Percentiles rank a stretch among this genome's conserved stretches.
Evolutionary conservation across 2,888 invertebrate genomes (phyloP).

Genomic region (Leucophora obtusa): DNA sequence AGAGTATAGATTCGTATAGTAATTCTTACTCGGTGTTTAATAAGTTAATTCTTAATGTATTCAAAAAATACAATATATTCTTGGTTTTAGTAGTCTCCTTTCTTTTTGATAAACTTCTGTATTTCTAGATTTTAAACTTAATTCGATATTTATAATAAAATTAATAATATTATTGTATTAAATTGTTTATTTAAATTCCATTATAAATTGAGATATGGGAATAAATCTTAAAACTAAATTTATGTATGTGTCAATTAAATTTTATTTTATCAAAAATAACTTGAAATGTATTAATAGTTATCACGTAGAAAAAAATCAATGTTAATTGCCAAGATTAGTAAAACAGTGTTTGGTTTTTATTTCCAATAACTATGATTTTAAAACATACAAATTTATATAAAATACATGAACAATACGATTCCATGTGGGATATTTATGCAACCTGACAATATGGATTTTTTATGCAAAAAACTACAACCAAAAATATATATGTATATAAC

Average conservation of each 20-base stretch:
- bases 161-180: too few relatives aligned
- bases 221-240: neutral
- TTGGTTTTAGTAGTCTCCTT: too few relatives aligned
- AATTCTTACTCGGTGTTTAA: too few relatives aligned
- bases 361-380: conserved; percentile 12
- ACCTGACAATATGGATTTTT: conserved; percentile 32
- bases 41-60: too few relatives aligned
- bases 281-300: neutral
- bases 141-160: too few relatives aligned
- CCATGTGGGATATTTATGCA: conserved; percentile 38
- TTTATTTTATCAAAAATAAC: neutral
- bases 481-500: neutral
- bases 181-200: neutral
- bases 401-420: conserved; percentile 22
- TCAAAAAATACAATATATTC: too few relatives aligned
- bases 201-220: neutral
- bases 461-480: conserved; percentile 12
- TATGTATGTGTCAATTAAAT: neutral
- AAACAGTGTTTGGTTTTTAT: neutral
- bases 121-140: too few relatives aligned
- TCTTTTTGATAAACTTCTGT: too few relatives aligned
- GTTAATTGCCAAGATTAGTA: conserved; percentile 44
- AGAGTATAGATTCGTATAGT: too few relatives aligned
- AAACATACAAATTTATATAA: neutral
- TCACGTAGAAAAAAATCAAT: conserved; percentile 12